Base-by-base conservation (phyloP, 2,113 vertebrate species). In the Malurus cyaneus region DNA sequence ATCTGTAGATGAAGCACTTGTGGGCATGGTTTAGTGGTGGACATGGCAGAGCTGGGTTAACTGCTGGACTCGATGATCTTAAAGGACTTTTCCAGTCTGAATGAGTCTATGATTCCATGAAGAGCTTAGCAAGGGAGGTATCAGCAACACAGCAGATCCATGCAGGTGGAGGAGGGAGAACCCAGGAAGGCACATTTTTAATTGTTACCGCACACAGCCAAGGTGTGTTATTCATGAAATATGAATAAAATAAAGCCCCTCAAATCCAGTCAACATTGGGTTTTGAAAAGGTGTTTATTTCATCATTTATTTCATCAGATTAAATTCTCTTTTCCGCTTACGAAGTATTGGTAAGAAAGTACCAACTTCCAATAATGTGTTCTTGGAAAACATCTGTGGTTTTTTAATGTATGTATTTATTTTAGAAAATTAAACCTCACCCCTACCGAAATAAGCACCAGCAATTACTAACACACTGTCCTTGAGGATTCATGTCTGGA, bases 31-130 rank as follows among this genome's bases (percentile, higher is more conserved):
- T 77, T 44, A 47, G 26, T 26, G 52, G 26, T 49, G 53, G n/a
- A 8, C 41, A 26, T 65, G 34, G 32, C 23, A 65, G 46, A 36
- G 26, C 5, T 62, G 31, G 12, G 20, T 70, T 59, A 29, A 31
- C 8, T 1, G 7, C 4, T 54, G 31, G 46, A 19, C 23, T 49
- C 0, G 0, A n/a, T 12, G 19, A 49, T 42, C 57, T 60, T 59
- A 18, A 44, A 14, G 25, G 18, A 39, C 41, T 81, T 71, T 66
- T 56, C 24, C 26, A 66, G 14, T 14, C 10, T 31, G 20, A 61
- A 34, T 24, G 6, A 59, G 20, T 41, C n/a, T 29, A 32, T 34
- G 41, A 25, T 36, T 81, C 24, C 60, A 3, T 12, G 23, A 89
- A 85, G 80, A 31, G 3, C 59, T 85, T 53, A 79, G n/a, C 69